Conservation (phyloP, 2,888 invertebrate species). For the Pyralis farinalis region DNA sequence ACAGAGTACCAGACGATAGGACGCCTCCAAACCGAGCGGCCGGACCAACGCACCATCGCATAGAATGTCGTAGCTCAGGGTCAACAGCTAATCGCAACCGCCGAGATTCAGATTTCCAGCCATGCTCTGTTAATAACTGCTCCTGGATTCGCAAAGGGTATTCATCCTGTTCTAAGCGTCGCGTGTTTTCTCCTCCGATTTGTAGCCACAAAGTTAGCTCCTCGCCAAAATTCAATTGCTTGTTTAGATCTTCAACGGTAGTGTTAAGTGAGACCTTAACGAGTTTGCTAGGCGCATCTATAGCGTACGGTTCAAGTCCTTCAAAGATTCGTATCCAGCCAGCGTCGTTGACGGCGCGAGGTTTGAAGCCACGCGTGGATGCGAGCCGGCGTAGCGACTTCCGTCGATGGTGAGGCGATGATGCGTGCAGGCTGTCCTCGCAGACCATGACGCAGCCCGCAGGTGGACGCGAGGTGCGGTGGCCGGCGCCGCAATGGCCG, state of each 20-base stretch:
- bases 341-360: conserved; percentile 48
- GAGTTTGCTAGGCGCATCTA: conserved; percentile 75
- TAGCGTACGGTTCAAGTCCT: conserved; percentile 72
- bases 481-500: conserved; percentile 57
- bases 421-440: conserved; percentile 69
- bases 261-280: conserved; percentile 81
- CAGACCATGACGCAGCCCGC: conserved; percentile 71
- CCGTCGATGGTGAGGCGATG: conserved; percentile 68
- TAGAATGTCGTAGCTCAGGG: conserved; percentile 82
- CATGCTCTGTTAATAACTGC: conserved; percentile 79
- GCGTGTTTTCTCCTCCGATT: conserved; percentile 78
- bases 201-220: conserved; percentile 77
- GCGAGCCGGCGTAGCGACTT: conserved; percentile 75
- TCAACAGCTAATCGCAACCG: conserved; percentile 83
- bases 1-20: conserved; percentile 69
- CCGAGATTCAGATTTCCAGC: conserved; percentile 81
- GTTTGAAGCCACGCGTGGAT: conserved; percentile 73
- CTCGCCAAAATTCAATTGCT: conserved; percentile 68
- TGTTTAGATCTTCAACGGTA: conserved; percentile 77
- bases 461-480: conserved; percentile 58
- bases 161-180: conserved; percentile 78
- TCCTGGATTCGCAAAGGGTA: conserved; percentile 83
- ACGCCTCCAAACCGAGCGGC: conserved; percentile 68
- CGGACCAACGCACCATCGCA: conserved; percentile 83
- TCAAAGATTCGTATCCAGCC: conserved; percentile 84